A percentile compares a stretch with the other conserved stretches of the same genome.
phyloP scores from a whole-genome alignment of 2,797 vertebrate species.

The Tachyglossus aculeatus region DNA sequence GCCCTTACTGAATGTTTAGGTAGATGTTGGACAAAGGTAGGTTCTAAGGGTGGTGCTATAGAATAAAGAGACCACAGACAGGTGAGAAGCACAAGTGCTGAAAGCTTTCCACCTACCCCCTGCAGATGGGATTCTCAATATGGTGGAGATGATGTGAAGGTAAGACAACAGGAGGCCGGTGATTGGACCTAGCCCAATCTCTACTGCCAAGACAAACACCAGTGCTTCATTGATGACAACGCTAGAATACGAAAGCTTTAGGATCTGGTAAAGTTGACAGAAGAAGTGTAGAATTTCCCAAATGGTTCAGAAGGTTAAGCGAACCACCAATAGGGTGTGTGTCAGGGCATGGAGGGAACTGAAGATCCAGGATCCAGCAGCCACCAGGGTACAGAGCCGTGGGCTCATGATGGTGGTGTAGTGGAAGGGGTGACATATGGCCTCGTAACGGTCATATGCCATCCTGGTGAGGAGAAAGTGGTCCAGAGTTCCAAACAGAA shows the following conservation, averaged over 20 bases:
- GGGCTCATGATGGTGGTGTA: constrained; percentile 30
- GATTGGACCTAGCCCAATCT: constrained; percentile 28
- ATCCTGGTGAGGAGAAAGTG: constrained; percentile 62
- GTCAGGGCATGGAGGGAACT: constrained; percentile 46
- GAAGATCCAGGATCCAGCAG: constrained; percentile 36
- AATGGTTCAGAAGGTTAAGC: constrained; percentile 30
- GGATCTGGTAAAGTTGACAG: constrained; percentile 37
- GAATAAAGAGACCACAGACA: constrained; percentile 49
- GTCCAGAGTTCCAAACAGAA: constrained; percentile 60
- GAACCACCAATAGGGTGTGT: constrained; percentile 21
- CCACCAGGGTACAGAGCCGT: constrained; percentile 37
- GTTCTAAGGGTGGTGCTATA: too few species aligned
- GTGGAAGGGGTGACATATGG: constrained; percentile 59
- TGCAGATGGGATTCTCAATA: constrained; percentile 41
- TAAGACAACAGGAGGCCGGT: constrained; percentile 45
- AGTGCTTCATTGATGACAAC: constrained; percentile 22
- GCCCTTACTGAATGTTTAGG: too few species aligned
- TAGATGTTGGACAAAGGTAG: too few species aligned
- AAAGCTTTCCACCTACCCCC: constrained; percentile 46
- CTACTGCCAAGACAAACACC: constrained; percentile 24
- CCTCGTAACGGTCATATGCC: too few species aligned
- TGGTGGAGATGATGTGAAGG: constrained; percentile 12
- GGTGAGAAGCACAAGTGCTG: constrained; percentile 52
- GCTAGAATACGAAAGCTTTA: constrained; percentile 40
- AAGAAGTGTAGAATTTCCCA: constrained; percentile 36